These are phyloP conservation scores for Cervus canadensis DNA, from an alignment of 2,113 vertebrate genomes.

Conservation along the genomic window DNA sequence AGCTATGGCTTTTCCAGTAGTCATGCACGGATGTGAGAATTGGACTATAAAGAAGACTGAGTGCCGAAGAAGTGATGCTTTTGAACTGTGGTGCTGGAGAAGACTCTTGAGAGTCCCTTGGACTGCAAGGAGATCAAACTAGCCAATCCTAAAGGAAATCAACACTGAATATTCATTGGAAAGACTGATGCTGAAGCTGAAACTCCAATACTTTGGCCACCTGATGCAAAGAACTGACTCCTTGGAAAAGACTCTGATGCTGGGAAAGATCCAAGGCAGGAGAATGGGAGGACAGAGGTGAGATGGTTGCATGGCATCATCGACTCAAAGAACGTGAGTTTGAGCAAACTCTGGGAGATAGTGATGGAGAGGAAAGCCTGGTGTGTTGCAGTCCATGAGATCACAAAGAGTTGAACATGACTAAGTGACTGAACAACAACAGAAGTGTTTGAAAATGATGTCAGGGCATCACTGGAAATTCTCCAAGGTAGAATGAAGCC, in stretches of 20 bases:
- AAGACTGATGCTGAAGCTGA: not conserved
- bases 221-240: not conserved
- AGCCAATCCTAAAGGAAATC: not conserved
- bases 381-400: not conserved
- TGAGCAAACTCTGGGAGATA: not conserved
- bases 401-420: not conserved
- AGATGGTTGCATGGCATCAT: not conserved
- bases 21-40: not conserved
- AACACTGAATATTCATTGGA: not conserved
- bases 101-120: not conserved
- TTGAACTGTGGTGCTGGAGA: not conserved
- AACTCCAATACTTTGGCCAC: not conserved
- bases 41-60: not conserved
- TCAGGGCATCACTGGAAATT: not conserved
- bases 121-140: not conserved
- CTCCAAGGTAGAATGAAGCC: not conserved
- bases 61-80: not conserved
- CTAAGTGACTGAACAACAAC: not conserved
- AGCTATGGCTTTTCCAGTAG: not conserved
- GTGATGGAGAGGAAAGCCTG: not conserved
- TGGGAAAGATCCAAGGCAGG: not conserved
- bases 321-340: not conserved
- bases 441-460: not conserved
- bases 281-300: not conserved
- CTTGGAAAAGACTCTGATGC: not conserved